A percentile compares a stretch with the other conserved stretches of the same genome.
phyloP scores from a whole-genome alignment of 2,888 invertebrate genomes.

The Phragmatobia fuliginosa region DNA sequence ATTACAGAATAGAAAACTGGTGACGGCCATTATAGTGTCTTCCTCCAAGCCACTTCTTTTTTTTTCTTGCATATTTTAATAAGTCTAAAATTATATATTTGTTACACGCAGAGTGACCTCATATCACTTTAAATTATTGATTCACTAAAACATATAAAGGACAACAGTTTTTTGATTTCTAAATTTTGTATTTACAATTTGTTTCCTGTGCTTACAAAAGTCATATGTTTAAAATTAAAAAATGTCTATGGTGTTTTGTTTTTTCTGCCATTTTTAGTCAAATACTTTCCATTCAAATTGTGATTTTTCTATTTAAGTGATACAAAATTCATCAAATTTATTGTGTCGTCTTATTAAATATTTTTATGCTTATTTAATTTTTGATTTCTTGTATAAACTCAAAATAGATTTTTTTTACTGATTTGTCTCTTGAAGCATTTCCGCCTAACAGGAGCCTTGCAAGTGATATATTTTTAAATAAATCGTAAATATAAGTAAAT shows the following conservation, averaged over 20 bases:
- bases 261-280: conserved; percentile 82
- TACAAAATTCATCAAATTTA: conserved; percentile 77
- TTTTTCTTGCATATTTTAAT: too few relatives aligned
- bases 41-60: too few relatives aligned
- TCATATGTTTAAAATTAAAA: conserved; percentile 49
- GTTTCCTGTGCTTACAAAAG: conserved; percentile 30
- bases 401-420: conserved; percentile 40
- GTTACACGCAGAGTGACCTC: neutral
- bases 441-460: conserved; percentile 41
- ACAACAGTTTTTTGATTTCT: neutral
- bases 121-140: neutral
- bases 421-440: conserved; percentile 41
- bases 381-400: conserved; percentile 48
- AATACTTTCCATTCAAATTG: conserved; percentile 79
- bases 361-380: conserved; percentile 60
- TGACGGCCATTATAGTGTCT: too few relatives aligned
- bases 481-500: conserved; percentile 41
- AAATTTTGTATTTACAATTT: neutral
- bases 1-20: too few relatives aligned
- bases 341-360: conserved; percentile 75
- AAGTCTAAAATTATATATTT: too few relatives aligned
- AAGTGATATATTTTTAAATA: conserved; percentile 41
- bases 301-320: conserved; percentile 68
- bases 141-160: too few relatives aligned
- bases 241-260: conserved; percentile 78